Base-by-base conservation (phyloP, 2,797 vertebrate genomes). In the Apogon hyalosoma region DNA sequence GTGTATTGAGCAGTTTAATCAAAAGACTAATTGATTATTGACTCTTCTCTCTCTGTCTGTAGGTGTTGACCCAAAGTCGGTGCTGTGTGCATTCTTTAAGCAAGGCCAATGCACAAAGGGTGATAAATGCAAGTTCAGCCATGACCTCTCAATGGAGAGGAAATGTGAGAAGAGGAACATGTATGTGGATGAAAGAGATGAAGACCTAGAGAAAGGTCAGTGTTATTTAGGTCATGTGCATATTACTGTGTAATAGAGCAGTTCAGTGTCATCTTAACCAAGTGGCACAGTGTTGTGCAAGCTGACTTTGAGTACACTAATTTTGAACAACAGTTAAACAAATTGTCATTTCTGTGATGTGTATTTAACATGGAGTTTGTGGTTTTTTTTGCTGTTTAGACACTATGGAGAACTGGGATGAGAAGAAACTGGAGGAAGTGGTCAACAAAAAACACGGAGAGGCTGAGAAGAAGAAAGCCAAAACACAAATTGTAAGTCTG, bases 331-430 rank as follows among this genome's bases (percentile, higher is more conserved):
- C 19, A n/a, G 10, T 43, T 15, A 9, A 12, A 21, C 46, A 60
- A 19, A 8, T 12, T 1, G 16, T 43, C 8, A 21, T 15, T 19
- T 12, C 6, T 52, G 8, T 39, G 7, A 33, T 2, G 0, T 13
- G 55, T 31, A 10, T 16, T 15, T 33, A 49, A 49, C 12, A 14
- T 3, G 1, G 3, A 24, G 11, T 6, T 4, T 24, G 11, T 69
- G 42, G n/a, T n/a, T 62, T 73, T 43, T 43, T 0, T 16, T 9
- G 28, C 7, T 15, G 8, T 46, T 36, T 80, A 99, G 98, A 99
- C 91, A 98, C 97, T 7, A 98, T 99, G 98, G 97, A 99, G n/a
- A 98, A 95, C 88, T 99, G 98, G 97, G 98, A 99, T 62, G 97
- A 98, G 90, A 98, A 97, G 93, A 99, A 99, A 78, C 90, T 99